Evolutionary conservation across 2,888 invertebrate species (phyloP).

Genomic region (Coecobrya sp.): DNA sequence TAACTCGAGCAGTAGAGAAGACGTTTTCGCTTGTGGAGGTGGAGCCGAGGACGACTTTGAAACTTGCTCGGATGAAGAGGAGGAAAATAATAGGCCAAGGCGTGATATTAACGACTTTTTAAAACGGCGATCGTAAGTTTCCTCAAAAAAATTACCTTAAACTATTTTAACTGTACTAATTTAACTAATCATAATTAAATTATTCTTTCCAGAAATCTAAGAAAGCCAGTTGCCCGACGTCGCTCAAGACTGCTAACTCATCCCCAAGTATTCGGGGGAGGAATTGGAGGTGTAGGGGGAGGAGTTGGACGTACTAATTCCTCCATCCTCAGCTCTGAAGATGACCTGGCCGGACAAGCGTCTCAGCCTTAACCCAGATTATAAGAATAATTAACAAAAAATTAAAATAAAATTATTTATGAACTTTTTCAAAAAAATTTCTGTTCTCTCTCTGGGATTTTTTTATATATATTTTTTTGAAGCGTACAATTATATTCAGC

Average conservation of each 20-base stretch:
- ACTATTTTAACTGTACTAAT: neutral
- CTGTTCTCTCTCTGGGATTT: too few relatives aligned
- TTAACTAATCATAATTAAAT: neutral
- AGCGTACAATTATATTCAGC: neutral
- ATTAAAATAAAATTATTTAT: neutral
- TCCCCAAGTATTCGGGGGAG: conserved; percentile 70
- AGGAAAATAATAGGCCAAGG: conserved; percentile 73
- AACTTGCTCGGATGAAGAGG: conserved; percentile 85
- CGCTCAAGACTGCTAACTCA: conserved; percentile 83
- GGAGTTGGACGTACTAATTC: conserved; percentile 9
- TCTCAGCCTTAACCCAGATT: conserved; percentile 54
- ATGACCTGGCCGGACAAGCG: conserved; percentile 75
- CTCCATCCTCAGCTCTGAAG: conserved; percentile 84
- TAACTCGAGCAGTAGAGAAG: conserved; percentile 86
- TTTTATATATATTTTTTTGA: neutral
- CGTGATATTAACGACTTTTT: conserved; percentile 84
- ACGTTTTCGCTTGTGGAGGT: too few relatives aligned
- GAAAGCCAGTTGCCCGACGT: conserved; percentile 85
- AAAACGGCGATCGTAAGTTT: conserved; percentile 85
- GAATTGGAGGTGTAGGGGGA: neutral
- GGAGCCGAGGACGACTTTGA: conserved; percentile 83
- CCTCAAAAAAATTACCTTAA: neutral
- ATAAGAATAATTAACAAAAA: neutral
- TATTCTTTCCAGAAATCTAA: conserved; percentile 79
- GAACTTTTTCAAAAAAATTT: too few relatives aligned